These are phyloP conservation scores for Meriones psammophilus DNA, from an alignment of 2,797 vertebrate species.

Conservation along the genomic window DNA sequence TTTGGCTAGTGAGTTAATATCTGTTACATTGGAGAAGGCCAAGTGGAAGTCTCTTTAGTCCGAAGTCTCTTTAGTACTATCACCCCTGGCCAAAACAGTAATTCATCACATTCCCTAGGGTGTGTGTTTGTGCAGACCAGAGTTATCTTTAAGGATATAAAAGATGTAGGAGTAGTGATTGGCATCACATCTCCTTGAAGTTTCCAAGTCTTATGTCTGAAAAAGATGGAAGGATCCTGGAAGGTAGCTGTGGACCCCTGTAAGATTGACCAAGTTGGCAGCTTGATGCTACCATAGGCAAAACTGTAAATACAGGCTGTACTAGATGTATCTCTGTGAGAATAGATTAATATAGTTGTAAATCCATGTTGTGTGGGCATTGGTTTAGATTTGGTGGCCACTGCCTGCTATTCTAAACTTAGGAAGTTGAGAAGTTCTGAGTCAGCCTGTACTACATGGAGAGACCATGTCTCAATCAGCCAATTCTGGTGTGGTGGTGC, in stretches of 20 bases:
- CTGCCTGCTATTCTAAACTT: not conserved
- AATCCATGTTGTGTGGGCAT: not conserved
- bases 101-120: not conserved
- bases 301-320: not conserved
- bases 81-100: not conserved
- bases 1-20: slow-evolving; percentile 34
- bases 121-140: not conserved
- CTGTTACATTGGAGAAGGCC: not conserved
- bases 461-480: not conserved
- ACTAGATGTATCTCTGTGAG: slow-evolving; percentile 14
- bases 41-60: not conserved
- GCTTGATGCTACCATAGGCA: not conserved
- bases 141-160: not conserved
- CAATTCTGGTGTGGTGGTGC: not conserved
- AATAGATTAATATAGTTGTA: slow-evolving; percentile 5
- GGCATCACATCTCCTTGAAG: not conserved
- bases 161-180: not conserved
- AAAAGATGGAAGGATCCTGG: not conserved
- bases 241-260: not conserved
- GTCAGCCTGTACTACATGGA: not conserved
- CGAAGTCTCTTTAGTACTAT: not conserved
- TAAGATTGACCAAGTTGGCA: not conserved
- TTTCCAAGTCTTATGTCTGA: not conserved
- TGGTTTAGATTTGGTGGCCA: not conserved
- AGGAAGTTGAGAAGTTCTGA: not conserved